Percentiles rank a stretch among this genome's conserved stretches.
Evolutionary conservation across 1,140 invertebrate species (phyloP).

Genomic region (Drosophila littoralis): DNA sequence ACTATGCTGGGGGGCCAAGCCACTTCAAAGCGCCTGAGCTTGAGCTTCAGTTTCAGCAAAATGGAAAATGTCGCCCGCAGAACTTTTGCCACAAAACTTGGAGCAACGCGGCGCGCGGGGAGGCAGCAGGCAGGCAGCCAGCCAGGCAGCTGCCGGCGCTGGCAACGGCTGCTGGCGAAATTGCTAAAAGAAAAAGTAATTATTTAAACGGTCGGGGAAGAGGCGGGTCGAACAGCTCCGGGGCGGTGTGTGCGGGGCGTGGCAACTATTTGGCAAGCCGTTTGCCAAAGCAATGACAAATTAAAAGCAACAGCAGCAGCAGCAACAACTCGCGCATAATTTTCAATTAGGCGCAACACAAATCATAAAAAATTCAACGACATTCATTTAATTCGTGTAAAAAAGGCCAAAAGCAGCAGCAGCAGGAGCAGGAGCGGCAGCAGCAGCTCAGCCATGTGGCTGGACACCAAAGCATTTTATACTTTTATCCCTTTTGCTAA

Average conservation of each 20-base stretch:
- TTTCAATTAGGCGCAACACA: constrained; percentile 70
- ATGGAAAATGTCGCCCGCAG: constrained; percentile 81
- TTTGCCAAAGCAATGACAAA: constrained; percentile 65
- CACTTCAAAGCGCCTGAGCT: constrained; percentile 74
- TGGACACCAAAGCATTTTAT: constrained; percentile 76
- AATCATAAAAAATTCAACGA: constrained; percentile 72
- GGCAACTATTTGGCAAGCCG: constrained; percentile 48
- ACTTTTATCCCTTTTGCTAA: constrained; percentile 81
- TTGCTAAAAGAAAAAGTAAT: constrained; percentile 82
- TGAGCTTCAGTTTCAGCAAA: constrained; percentile 71
- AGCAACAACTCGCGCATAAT: constrained; percentile 61
- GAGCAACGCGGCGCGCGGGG: constrained; percentile 33
- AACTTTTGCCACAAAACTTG: constrained; percentile 80
- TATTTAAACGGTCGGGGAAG: constrained; percentile 62
- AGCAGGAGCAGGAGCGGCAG: too few species aligned
- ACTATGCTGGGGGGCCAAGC: constrained; percentile 19
- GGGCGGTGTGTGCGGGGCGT: constrained; percentile 5
- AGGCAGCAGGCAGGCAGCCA: background rate
- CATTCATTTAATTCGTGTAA: constrained; percentile 71
- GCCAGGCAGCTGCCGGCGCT: background rate
- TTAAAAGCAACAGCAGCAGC: constrained; percentile 45
- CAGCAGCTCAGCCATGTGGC: constrained; percentile 48
- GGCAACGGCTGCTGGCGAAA: constrained; percentile 71
- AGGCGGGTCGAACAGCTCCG: background rate
- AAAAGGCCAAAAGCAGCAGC: constrained; percentile 5